Percentiles rank a stretch among this genome's conserved stretches.
These are phyloP conservation scores for Hirundichthys speculiger DNA, from an alignment of 2,113 vertebrate genomes.

Conservation along the genomic window DNA sequence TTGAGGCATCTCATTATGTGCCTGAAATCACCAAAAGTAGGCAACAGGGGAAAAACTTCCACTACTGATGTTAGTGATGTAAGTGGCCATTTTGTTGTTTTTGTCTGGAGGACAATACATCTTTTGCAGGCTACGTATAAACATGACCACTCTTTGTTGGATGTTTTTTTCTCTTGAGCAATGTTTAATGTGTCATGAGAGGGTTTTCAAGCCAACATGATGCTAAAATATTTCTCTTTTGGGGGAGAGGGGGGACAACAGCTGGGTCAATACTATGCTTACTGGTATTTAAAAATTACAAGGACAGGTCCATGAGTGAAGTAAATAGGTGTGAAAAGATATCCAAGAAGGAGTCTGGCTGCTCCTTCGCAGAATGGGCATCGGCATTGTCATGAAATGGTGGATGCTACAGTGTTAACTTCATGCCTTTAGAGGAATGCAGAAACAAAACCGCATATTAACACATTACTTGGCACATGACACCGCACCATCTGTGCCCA, in stretches of 20 bases:
- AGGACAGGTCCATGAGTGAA: no score
- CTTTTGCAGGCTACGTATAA: background rate
- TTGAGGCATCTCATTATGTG: background rate
- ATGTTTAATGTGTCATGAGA: background rate
- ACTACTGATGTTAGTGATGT: background rate
- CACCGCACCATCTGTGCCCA: slow-evolving; percentile 66
- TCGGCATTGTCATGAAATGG: slow-evolving; percentile 8
- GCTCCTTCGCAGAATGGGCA: slow-evolving; percentile 3
- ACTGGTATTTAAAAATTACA: no score
- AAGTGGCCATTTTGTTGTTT: background rate
- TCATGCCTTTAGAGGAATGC: slow-evolving; percentile 46
- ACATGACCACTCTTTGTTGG: background rate
- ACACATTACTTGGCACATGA: slow-evolving; percentile 60
- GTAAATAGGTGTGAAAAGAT: slow-evolving; percentile 3
- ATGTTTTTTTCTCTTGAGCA: background rate
- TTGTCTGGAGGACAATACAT: no score
- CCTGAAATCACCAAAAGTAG: no score
- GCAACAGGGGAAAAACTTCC: background rate
- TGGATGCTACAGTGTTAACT: slow-evolving; percentile 24
- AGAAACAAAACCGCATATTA: slow-evolving; percentile 40
- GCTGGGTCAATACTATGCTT: no score
- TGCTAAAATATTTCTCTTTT: no score
- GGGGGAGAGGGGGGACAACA: no score
- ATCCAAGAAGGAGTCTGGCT: slow-evolving; percentile 7
- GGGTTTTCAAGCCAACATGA: no score